These are phyloP conservation scores for Cheirogaleus medius DNA, from an alignment of 2,113 vertebrate genomes.

Conservation along the genomic window DNA sequence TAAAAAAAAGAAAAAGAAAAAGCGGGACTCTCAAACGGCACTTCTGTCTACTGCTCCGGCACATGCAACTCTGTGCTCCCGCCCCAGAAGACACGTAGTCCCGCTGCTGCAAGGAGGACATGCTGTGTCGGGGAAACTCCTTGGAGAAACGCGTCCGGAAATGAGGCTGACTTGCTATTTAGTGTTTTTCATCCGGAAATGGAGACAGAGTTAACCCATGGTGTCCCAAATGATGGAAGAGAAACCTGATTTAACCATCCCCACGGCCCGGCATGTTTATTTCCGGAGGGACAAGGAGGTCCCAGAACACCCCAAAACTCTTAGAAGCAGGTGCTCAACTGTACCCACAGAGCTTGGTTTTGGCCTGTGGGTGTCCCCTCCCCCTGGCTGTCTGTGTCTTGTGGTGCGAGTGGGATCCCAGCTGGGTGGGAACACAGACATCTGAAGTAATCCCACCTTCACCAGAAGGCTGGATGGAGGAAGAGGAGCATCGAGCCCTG, in stretches of 20 bases:
- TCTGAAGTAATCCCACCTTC: neutral
- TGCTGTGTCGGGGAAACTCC: neutral
- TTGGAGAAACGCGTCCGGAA: neutral
- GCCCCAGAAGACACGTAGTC: neutral
- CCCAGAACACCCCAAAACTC: neutral
- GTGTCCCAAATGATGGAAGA: neutral
- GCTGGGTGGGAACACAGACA: neutral
- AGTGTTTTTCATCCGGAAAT: neutral
- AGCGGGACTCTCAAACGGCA: accelerated
- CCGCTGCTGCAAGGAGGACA: accelerated
- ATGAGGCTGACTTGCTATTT: neutral
- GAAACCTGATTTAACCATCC: neutral
- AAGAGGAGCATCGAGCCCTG: neutral
- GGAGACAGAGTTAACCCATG: neutral
- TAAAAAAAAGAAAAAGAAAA: neutral
- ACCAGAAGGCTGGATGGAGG: neutral
- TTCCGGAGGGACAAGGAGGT: neutral
- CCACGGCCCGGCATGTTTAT: neutral
- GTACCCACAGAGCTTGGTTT: neutral
- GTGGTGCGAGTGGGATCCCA: neutral
- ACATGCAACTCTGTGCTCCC: accelerated
- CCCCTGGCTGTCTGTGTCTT: neutral
- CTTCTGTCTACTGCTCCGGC: no score
- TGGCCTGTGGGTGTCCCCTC: neutral
- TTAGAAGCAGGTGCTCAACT: neutral